These are phyloP conservation scores for Chaunax sp. DNA, from an alignment of 2,797 vertebrate genomes.

Conservation along the genomic window DNA sequence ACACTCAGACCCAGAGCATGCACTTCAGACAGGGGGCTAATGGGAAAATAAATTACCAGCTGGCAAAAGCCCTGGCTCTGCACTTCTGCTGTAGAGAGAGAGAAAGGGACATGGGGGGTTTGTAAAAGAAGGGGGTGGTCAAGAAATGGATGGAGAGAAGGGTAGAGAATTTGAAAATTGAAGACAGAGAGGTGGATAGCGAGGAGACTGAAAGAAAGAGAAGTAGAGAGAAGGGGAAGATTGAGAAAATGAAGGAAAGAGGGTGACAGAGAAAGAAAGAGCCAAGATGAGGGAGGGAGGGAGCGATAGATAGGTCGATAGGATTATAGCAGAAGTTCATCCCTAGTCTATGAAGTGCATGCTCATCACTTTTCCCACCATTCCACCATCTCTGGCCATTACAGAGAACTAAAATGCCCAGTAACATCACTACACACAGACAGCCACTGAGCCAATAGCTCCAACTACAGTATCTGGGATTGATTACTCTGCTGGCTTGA, in stretches of 20 bases:
- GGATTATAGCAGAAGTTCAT: slow-evolving; percentile 79
- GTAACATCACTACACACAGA: slow-evolving; percentile 53
- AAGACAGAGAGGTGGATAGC: slow-evolving; percentile 56
- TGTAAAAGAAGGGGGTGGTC: slow-evolving; percentile 48
- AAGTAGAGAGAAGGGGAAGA: slow-evolving; percentile 30
- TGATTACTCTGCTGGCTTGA: slow-evolving; percentile 56
- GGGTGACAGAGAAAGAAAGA: slow-evolving; percentile 26
- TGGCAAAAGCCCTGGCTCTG: slow-evolving; percentile 81
- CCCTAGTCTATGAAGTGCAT: slow-evolving; percentile 75
- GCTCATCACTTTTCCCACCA: slow-evolving; percentile 81
- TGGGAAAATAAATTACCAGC: slow-evolving; percentile 86
- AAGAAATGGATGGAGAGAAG: slow-evolving; percentile 64
- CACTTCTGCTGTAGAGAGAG: slow-evolving; percentile 75
- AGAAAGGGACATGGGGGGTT: slow-evolving; percentile 54
- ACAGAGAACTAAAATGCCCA: slow-evolving; percentile 64
- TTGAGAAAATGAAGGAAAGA: slow-evolving; percentile 31
- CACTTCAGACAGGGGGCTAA: slow-evolving; percentile 84
- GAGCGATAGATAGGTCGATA: slow-evolving; percentile 48
- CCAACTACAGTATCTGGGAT: slow-evolving; percentile 59
- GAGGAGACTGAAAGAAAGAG: slow-evolving; percentile 37
- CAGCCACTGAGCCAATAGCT: slow-evolving; percentile 34
- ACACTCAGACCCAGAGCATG: slow-evolving; percentile 78
- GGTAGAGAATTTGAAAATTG: slow-evolving; percentile 45
- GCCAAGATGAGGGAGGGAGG: background rate
- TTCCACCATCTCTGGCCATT: slow-evolving; percentile 74